phyloP scores from a whole-genome alignment of 2,113 vertebrate genomes.

The Anarrhichthys ocellatus region DNA sequence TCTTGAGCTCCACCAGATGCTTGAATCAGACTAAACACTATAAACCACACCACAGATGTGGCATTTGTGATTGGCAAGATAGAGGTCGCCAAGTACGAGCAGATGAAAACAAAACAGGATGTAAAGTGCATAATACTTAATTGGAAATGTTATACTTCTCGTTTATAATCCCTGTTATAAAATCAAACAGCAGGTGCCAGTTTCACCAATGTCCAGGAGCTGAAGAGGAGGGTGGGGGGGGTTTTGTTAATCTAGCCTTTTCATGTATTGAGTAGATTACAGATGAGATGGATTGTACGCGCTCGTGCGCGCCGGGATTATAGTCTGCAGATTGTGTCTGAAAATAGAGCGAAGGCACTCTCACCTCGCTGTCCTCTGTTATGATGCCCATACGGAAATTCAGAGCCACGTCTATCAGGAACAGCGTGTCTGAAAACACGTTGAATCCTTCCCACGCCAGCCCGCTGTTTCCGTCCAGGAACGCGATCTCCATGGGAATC shows the following conservation, averaged over 20 bases:
- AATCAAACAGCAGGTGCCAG: constrained; percentile 66
- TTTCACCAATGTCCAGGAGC: constrained; percentile 34
- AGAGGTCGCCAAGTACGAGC: constrained; percentile 28
- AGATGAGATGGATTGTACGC: constrained; percentile 64
- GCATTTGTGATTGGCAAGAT: constrained; percentile 53
- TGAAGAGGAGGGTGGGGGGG: background rate
- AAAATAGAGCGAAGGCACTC: constrained; percentile 61
- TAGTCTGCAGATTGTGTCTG: constrained; percentile 67
- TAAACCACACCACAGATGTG: constrained; percentile 45
- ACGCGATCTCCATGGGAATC: constrained; percentile 84
- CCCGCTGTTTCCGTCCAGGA: constrained; percentile 74
- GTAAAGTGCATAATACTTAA: constrained; percentile 43
- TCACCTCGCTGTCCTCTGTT: constrained; percentile 82
- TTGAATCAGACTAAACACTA: constrained; percentile 24
- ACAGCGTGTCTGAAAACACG: constrained; percentile 83
- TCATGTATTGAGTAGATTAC: constrained; percentile 73
- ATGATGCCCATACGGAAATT: constrained; percentile 85
- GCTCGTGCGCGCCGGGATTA: constrained; percentile 68
- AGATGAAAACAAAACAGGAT: constrained; percentile 56
- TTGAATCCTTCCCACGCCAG: constrained; percentile 81
- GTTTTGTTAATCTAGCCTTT: constrained; percentile 68
- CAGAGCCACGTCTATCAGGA: constrained; percentile 82
- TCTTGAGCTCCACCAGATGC: constrained; percentile 36
- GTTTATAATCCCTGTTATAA: constrained; percentile 69
- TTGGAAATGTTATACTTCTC: constrained; percentile 50